Evolutionary conservation across 2,113 vertebrate species (phyloP), one percentile per base, ranked within the genome.

Genomic region (Myxocyprinus asiaticus): DNA sequence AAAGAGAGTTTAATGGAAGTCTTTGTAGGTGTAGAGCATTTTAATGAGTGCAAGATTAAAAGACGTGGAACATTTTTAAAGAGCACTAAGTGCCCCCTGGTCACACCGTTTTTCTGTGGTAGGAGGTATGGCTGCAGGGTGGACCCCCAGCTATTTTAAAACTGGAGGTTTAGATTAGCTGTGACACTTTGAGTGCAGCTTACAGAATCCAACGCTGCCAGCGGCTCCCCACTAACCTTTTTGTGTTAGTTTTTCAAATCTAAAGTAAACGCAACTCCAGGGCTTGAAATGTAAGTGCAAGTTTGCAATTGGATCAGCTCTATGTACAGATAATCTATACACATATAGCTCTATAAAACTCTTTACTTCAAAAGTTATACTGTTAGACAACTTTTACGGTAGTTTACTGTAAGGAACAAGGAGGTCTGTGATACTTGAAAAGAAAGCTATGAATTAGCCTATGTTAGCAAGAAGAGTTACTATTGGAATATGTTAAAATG

Each of bases 21-120:
- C 78, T 83, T 71, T 80, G 72, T 75, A 79, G 77, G 67, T 51
- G 47, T 67, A 15, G 63, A 80, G 67, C 53, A 72, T 67, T 72
- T 77, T 72, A 83, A 80, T 83, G 73, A 64, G 50, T 48, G 50
- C 67, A 58, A 75, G 69, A 58, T 61, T 50, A 61, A 80, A 61
- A 75, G 78, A 70, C 12, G 53, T 42, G 55, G 55, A 53, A 53
- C 43, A 15, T 67, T 67, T 80, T 65, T 15, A 67, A 64, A 78
- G 48, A 51, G 51, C 22, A 14, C 33, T 17, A 62, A 43, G 61
- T 22, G 62, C 69, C 78, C 68, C 4, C 69, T 3, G 17, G 78
- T 74, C 43, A 0, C 74, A 11, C 61, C n/a, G 10, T n/a, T n/a
- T 50, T 43, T 67, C 22, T 51, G 22, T 33, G 8, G 1, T 22